Conservation (phyloP, 2,113 vertebrate genomes). For the Caracal caracal region DNA sequence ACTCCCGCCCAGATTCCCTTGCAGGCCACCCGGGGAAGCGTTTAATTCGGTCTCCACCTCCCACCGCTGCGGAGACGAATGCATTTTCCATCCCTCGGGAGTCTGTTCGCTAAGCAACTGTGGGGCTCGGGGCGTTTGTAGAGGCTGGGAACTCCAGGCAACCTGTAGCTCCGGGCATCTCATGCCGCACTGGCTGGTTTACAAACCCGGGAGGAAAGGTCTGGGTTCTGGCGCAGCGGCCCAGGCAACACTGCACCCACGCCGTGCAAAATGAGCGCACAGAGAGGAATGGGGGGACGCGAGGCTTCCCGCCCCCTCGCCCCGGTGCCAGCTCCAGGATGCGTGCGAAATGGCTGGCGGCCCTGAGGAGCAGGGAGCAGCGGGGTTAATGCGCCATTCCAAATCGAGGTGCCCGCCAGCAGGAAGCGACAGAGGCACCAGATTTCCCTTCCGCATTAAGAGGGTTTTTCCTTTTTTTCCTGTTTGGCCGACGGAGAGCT, state of each 20-base stretch:
- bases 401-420: constrained; percentile 33
- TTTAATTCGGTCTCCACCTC: constrained; percentile 58
- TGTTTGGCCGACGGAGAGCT: constrained; percentile 16
- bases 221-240: background rate
- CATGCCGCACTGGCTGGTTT: background rate
- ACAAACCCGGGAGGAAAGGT: background rate
- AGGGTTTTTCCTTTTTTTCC: background rate
- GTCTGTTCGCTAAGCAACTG: constrained; percentile 42
- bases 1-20: background rate
- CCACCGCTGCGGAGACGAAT: constrained; percentile 28
- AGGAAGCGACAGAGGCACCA: constrained; percentile 55
- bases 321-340: background rate
- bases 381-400: constrained; percentile 38
- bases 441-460: constrained; percentile 63
- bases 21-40: constrained; percentile 37
- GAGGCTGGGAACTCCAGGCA: background rate
- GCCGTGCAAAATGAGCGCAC: background rate
- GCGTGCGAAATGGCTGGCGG: constrained; percentile 44
- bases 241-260: background rate
- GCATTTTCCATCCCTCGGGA: constrained; percentile 50
- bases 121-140: background rate
- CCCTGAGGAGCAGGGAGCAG: background rate
- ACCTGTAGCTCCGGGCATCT: background rate
- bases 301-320: background rate
- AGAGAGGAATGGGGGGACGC: fast-evolving